Evolutionary conservation across 2,888 invertebrate species (phyloP), one percentile per base, ranked within the genome.

Genomic region (Limnephilus lunatus): DNA sequence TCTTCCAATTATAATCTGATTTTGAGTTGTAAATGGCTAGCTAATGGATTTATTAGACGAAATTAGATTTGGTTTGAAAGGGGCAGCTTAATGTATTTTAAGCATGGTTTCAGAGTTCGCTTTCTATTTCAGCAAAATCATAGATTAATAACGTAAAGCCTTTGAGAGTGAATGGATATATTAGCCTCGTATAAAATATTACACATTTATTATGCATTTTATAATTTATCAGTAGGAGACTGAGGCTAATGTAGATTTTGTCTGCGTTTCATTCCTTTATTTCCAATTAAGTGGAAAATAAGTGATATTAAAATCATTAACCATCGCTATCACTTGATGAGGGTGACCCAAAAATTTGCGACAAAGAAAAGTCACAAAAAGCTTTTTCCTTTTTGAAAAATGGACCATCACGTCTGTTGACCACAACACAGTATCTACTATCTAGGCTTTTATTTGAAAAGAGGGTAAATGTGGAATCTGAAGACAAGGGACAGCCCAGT

Each of bases 401-500:
- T 82, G 25, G 12, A 82, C 82, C 19, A 82, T 82, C 31, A 30
- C 4, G 15, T 32, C 82, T 82, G 30, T 32, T 31, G 31, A 82
- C 82, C 32, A 7, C 31, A 15, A 82, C 32, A 25, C 25, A n/a
- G 68, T 68, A 68, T 15, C 19, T 25, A 25, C 53, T 68, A 2
- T 9, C 25, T 1, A n/a, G n/a, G 68, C 53, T 68, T 68, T 68
- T 68, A 25, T 82, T 31, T 82, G 32, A 14, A 14, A 82, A 32
- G 32, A 82, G 82, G 82, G 82, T 12, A 14, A 82, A 82, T 82
- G 31, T 82, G 68, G 68, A 31, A 31, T 82, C 32, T 82, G 19
- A 82, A 82, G 30, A 82, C 82, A 82, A 31, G 32, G 32, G 82
- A 82, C 31, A 82, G 32, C 82, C 31, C 82, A 32, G 82, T 82